phyloP scores from a whole-genome alignment of 1,140 invertebrate genomes.

The Telenomus remus region DNA sequence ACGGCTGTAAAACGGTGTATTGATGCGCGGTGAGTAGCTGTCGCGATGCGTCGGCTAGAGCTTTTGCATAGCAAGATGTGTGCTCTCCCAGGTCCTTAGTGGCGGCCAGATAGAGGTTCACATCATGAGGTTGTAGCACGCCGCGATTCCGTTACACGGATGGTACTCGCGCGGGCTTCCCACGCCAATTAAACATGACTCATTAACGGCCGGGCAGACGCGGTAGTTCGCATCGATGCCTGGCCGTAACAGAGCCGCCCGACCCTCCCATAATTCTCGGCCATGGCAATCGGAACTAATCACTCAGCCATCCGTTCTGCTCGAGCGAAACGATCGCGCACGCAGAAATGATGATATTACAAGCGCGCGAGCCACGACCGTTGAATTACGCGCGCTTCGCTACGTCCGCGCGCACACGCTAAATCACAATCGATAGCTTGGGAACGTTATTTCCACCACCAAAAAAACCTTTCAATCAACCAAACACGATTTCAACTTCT shows the following conservation, averaged over 20 bases:
- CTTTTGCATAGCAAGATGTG: constrained; percentile 53
- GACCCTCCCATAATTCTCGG: constrained; percentile 69
- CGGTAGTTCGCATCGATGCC: constrained; percentile 68
- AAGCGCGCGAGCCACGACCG: constrained; percentile 17
- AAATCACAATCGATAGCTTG: constrained; percentile 6
- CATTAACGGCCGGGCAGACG: constrained; percentile 74
- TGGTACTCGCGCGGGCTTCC: constrained; percentile 68
- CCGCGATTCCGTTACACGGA: constrained; percentile 71
- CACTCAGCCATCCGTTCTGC: constrained; percentile 63
- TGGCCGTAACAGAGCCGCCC: constrained; percentile 52
- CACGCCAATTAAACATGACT: constrained; percentile 77
- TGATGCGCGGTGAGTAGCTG: constrained; percentile 43
- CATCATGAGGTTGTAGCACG: constrained; percentile 59
- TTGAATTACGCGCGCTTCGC: constrained; percentile 18
- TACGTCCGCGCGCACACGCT: background rate
- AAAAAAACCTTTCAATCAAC: too few species aligned
- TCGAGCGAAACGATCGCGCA: constrained; percentile 13
- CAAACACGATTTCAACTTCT: too few species aligned
- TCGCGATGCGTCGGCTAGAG: constrained; percentile 43
- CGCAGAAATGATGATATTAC: constrained; percentile 43
- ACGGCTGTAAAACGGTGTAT: constrained; percentile 14
- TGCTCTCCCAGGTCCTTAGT: constrained; percentile 38
- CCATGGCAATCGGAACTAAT: constrained; percentile 73
- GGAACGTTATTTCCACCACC: background rate
- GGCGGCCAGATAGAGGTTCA: constrained; percentile 38